phyloP scores from a whole-genome alignment of 2,797 vertebrate genomes.

The Furcifer pardalis region DNA sequence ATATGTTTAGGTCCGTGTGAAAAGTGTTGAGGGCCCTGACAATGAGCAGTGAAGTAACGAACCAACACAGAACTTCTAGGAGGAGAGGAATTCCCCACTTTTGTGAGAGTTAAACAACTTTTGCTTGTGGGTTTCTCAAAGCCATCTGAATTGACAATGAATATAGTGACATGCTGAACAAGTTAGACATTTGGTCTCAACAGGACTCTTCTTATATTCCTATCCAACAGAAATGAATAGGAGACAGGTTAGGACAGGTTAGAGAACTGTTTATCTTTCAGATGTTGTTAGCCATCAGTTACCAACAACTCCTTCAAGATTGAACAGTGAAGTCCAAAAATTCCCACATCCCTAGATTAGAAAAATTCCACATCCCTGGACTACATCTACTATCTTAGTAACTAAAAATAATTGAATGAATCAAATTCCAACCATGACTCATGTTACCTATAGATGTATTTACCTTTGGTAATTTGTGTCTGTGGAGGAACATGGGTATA shows the following conservation, averaged over 20 bases:
- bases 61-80: neutral
- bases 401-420: neutral
- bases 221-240: neutral
- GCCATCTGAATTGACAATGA: neutral
- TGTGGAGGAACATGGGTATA: slow-evolving; percentile 81
- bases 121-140: neutral
- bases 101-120: neutral
- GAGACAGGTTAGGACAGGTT: neutral
- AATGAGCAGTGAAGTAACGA: neutral
- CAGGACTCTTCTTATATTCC: neutral
- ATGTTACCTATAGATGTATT: slow-evolving; percentile 36
- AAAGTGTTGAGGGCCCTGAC: no score
- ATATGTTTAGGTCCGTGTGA: no score
- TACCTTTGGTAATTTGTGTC: slow-evolving; percentile 91
- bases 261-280: neutral
- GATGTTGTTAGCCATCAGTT: neutral
- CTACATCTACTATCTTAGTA: neutral
- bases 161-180: neutral
- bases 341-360: neutral
- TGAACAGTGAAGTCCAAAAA: neutral
- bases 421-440: no score
- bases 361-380: no score
- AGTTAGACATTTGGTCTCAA: neutral
- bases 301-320: neutral
- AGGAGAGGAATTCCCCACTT: no score